A percentile compares a stretch with the other conserved stretches of the same genome.
These are phyloP conservation scores for Argyresthia goedartella DNA, from an alignment of 2,888 invertebrate species.

Conservation along the genomic window DNA sequence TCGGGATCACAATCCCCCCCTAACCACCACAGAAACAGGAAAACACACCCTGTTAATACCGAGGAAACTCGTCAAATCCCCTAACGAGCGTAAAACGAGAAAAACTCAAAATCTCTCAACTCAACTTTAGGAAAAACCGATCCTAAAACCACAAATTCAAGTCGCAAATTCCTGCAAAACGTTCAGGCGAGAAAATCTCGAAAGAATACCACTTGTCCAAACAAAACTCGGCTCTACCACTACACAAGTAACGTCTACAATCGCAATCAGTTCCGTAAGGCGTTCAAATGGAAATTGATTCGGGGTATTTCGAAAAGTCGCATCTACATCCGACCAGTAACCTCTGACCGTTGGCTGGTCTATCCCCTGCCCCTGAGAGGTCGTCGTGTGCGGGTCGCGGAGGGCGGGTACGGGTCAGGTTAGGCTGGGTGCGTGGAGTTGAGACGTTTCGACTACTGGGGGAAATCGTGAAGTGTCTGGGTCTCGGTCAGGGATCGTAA, in stretches of 20 bases:
- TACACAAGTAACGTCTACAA: constrained; percentile 25
- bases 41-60: constrained; percentile 7
- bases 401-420: neutral
- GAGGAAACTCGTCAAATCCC: constrained; percentile 17
- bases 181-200: neutral
- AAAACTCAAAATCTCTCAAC: neutral
- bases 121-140: constrained; percentile 6
- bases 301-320: constrained; percentile 47
- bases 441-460: constrained; percentile 35
- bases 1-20: neutral
- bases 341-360: constrained; percentile 25
- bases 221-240: constrained; percentile 21
- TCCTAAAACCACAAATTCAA: constrained; percentile 19
- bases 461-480: constrained; percentile 42
- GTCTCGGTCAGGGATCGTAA: constrained; percentile 59
- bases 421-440: constrained; percentile 14
- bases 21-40: neutral
- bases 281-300: constrained; percentile 59
- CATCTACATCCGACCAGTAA: constrained; percentile 24
- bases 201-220: constrained; percentile 17
- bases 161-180: neutral
- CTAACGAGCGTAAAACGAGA: neutral
- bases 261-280: constrained; percentile 25
- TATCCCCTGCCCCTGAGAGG: constrained; percentile 26
- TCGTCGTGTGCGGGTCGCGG: constrained; percentile 22